Evolutionary conservation across 2,113 vertebrate genomes (phyloP).

Genomic region (Corythoichthys haematopterus): DNA sequence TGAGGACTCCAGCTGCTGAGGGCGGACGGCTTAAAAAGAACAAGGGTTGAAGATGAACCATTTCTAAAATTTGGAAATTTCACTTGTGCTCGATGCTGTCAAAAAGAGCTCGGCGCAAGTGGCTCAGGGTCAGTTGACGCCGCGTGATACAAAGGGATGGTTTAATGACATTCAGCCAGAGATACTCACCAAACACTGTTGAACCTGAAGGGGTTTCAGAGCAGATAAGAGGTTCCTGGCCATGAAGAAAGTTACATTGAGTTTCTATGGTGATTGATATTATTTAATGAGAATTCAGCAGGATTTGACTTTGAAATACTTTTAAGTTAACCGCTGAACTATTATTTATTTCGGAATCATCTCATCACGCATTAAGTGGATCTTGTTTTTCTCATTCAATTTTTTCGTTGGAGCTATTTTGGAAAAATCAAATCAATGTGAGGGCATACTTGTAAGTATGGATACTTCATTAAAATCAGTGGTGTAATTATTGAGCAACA

Average conservation of each 20-base stretch:
- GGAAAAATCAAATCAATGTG: neutral
- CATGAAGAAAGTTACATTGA: neutral
- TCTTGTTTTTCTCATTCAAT: neutral
- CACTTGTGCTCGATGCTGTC: neutral
- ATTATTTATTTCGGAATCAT: neutral
- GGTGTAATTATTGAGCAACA: neutral
- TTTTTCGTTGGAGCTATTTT: neutral
- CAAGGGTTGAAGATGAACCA: neutral
- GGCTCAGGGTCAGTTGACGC: neutral
- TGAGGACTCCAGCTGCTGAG: conserved; percentile 52
- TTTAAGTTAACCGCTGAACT: neutral
- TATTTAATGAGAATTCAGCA: neutral
- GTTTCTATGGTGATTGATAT: neutral
- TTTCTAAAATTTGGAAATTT: conserved; percentile 9
- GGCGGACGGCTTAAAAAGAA: neutral
- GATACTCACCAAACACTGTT: neutral
- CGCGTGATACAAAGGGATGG: conserved; percentile 7
- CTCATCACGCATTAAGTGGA: neutral
- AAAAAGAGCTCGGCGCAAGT: neutral
- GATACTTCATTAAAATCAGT: neutral
- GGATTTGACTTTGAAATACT: conserved; percentile 1
- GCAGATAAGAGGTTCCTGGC: neutral
- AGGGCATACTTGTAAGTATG: neutral
- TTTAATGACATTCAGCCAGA: conserved; percentile 6
- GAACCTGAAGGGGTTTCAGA: conserved; percentile 12